Percentiles rank a stretch among this genome's conserved stretches.
Conservation (phyloP, 2,113 vertebrate genomes). For the Syrrhaptes paradoxus region DNA sequence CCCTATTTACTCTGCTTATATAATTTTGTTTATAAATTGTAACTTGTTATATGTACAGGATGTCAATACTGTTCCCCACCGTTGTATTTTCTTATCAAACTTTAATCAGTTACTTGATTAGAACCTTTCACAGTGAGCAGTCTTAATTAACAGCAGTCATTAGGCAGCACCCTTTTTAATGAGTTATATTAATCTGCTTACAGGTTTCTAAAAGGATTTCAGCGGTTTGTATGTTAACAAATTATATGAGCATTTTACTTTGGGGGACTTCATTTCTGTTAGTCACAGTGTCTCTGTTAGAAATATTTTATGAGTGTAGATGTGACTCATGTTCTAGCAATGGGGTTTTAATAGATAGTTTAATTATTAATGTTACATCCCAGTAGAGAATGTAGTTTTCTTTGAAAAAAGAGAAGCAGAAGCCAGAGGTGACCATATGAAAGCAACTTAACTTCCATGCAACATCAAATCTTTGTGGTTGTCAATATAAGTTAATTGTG, state of each 20-base stretch:
- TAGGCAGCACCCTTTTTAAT: conserved; percentile 16
- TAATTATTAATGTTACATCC: conserved; percentile 71
- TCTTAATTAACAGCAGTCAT: conserved; percentile 49
- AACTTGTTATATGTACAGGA: not conserved
- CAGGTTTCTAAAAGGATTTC: conserved; percentile 24
- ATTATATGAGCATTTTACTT: conserved; percentile 28
- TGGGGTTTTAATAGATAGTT: conserved; percentile 51
- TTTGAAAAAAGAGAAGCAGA: conserved; percentile 58
- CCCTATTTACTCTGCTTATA: not conserved
- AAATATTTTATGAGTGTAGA: conserved; percentile 67
- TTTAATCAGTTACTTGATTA: conserved; percentile 29
- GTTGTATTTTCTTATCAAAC: conserved; percentile 41
- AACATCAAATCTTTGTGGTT: not conserved
- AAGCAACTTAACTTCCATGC: conserved; percentile 16
- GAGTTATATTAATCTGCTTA: conserved; percentile 33
- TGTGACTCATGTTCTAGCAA: conserved; percentile 60
- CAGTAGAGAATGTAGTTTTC: conserved; percentile 33
- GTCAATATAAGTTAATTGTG: not conserved
- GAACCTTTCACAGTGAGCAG: conserved; percentile 2
- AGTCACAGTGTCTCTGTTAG: conserved; percentile 7
- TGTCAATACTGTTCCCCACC: not conserved
- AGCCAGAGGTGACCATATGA: not conserved
- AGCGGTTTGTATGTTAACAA: conserved; percentile 33
- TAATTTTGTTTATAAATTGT: conserved; percentile 10
- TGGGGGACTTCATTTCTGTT: conserved; percentile 20